Conservation (phyloP, 2,888 invertebrate species). For the Archips crataeganus region DNA sequence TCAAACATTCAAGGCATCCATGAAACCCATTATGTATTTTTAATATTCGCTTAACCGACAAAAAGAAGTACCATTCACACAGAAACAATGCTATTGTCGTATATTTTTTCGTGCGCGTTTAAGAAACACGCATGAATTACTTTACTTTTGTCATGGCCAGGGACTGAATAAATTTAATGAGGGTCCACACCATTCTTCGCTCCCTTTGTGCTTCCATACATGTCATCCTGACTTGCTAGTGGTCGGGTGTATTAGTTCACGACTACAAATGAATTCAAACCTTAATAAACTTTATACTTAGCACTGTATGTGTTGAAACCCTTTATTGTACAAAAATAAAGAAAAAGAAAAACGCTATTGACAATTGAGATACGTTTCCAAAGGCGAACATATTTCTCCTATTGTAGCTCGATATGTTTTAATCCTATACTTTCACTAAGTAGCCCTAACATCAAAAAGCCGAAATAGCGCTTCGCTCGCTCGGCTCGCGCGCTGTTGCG, state of each 20-base stretch:
- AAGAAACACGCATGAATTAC: conserved; percentile 81
- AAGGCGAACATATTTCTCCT: too few relatives aligned
- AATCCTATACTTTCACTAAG: too few relatives aligned
- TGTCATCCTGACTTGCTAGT: conserved; percentile 68
- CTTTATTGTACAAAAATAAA: neutral
- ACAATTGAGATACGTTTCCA: too few relatives aligned
- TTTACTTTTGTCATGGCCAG: conserved; percentile 65
- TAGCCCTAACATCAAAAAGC: too few relatives aligned
- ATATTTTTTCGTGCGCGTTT: conserved; percentile 69
- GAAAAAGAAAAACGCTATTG: too few relatives aligned
- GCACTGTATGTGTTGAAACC: neutral
- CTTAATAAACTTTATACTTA: conserved; percentile 3
- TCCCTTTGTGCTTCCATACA: conserved; percentile 69
- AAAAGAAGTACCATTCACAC: conserved; percentile 4
- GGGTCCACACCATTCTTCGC: conserved; percentile 72
- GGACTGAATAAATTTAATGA: conserved; percentile 81
- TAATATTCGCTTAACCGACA: conserved; percentile 19
- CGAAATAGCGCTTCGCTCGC: too few relatives aligned
- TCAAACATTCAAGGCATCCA: neutral
- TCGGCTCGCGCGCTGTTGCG: too few relatives aligned
- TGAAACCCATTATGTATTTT: neutral
- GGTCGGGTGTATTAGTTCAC: conserved; percentile 30
- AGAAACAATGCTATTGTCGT: conserved; percentile 50
- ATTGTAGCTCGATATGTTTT: too few relatives aligned
- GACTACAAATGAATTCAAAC: conserved; percentile 19